phyloP scores from a whole-genome alignment of 2,113 vertebrate species.

The Vidua macroura region DNA sequence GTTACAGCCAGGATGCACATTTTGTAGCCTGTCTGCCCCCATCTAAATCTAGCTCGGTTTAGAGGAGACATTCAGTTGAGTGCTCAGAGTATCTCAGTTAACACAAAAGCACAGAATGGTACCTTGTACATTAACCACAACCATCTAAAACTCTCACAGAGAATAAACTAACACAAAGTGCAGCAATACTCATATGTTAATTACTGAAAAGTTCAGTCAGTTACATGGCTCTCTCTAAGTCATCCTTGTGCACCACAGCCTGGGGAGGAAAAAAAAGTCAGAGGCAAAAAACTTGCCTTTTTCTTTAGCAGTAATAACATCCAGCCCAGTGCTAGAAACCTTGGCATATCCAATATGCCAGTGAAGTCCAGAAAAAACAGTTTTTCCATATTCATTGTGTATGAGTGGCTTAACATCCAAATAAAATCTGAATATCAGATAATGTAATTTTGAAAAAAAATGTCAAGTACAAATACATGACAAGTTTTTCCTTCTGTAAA shows the following conservation, averaged over 20 bases:
- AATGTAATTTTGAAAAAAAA: not conserved
- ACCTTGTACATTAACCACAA: not conserved
- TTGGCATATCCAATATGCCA: not conserved
- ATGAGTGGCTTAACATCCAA: not conserved
- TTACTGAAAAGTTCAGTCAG: not conserved
- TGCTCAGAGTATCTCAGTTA: not conserved
- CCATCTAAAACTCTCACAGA: not conserved
- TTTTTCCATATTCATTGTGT: not conserved
- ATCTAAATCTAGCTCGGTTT: not conserved
- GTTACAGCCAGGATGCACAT: not conserved
- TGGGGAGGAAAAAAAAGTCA: fast-evolving
- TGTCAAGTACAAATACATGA: not conserved
- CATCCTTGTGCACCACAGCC: not conserved
- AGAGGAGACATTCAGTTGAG: not conserved
- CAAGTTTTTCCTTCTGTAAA: not conserved
- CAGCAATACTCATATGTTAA: not conserved
- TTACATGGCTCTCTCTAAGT: not conserved
- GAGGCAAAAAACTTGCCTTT: not conserved
- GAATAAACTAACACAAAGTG: not conserved
- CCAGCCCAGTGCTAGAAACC: not conserved
- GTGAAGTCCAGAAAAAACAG: not conserved
- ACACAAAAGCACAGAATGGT: not conserved
- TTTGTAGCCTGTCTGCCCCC: not conserved
- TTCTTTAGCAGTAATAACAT: not conserved
- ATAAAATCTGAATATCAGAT: not conserved